phyloP scores from a whole-genome alignment of 2,888 invertebrate species.

The Lycaena phlaeas region DNA sequence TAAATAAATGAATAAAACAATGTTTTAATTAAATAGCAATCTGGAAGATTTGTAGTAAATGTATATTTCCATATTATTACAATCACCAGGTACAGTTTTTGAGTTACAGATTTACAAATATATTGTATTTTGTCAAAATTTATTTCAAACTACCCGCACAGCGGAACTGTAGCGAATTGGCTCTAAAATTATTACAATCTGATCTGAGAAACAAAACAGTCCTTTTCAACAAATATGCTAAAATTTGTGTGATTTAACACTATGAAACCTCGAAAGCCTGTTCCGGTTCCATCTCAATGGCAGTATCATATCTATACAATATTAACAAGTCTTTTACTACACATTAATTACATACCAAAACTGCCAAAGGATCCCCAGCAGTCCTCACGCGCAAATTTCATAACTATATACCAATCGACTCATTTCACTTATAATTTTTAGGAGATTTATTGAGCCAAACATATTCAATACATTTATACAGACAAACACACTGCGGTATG shows the following conservation, averaged over 20 bases:
- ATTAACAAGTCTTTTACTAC: conserved; percentile 21
- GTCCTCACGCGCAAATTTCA: conserved; percentile 54
- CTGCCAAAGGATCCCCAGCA: conserved; percentile 41
- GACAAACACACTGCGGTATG: conserved; percentile 26
- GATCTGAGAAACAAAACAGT: conserved; percentile 33
- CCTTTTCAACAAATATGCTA: conserved; percentile 38
- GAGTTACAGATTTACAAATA: conserved; percentile 63
- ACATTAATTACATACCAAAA: conserved; percentile 24
- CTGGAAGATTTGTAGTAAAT: conserved; percentile 71
- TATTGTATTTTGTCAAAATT: conserved; percentile 47
- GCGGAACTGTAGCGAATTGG: conserved; percentile 35
- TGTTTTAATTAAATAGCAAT: conserved; percentile 35
- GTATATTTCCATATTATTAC: conserved; percentile 69
- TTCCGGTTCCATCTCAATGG: conserved; percentile 28
- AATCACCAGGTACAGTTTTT: conserved; percentile 70
- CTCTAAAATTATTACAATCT: conserved; percentile 36
- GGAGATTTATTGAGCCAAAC: conserved; percentile 21
- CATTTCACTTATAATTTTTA: conserved; percentile 22
- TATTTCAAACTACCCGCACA: conserved; percentile 36
- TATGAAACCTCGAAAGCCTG: conserved; percentile 27
- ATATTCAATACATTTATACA: conserved; percentile 2
- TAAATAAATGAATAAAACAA: conserved; percentile 21
- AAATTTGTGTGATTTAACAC: conserved; percentile 40
- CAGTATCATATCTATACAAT: conserved; percentile 25
- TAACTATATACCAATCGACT: conserved; percentile 41